These are phyloP conservation scores for Metaphire vulgaris DNA, from an alignment of 1,140 invertebrate species.

Conservation along the genomic window DNA sequence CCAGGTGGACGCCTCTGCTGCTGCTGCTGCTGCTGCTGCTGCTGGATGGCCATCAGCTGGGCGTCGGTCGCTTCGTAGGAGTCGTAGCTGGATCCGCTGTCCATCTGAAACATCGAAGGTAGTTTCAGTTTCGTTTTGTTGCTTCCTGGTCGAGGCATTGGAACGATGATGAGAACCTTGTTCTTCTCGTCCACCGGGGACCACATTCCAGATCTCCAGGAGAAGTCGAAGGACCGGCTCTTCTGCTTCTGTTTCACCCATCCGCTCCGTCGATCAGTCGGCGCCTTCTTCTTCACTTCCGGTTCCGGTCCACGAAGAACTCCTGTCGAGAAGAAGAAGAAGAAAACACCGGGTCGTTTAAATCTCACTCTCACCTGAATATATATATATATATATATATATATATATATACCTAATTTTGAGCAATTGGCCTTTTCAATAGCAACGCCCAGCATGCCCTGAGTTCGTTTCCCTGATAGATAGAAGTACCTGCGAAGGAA, in stretches of 20 bases:
- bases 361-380: too few species aligned
- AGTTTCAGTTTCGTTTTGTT: constrained; percentile 18
- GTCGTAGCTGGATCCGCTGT: constrained; percentile 26
- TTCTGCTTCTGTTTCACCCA: constrained; percentile 27
- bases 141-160: background rate
- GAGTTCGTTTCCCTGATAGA: too few species aligned
- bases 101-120: constrained; percentile 22
- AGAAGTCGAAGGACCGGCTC: constrained; percentile 27
- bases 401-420: too few species aligned
- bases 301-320: background rate
- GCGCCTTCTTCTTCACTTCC: background rate
- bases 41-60: background rate
- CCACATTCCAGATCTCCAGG: constrained; percentile 25
- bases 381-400: too few species aligned
- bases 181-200: constrained; percentile 22
- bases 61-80: background rate
- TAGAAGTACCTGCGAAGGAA: too few species aligned
- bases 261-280: constrained; percentile 8
- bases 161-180: constrained; percentile 13
- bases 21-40: background rate
- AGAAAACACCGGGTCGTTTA: too few species aligned
- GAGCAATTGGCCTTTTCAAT: too few species aligned
- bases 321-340: background rate
- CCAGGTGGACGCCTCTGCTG: background rate
- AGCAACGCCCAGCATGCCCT: too few species aligned